These are phyloP conservation scores for Liasis olivaceus DNA, from an alignment of 2,797 vertebrate genomes.

Conservation along the genomic window DNA sequence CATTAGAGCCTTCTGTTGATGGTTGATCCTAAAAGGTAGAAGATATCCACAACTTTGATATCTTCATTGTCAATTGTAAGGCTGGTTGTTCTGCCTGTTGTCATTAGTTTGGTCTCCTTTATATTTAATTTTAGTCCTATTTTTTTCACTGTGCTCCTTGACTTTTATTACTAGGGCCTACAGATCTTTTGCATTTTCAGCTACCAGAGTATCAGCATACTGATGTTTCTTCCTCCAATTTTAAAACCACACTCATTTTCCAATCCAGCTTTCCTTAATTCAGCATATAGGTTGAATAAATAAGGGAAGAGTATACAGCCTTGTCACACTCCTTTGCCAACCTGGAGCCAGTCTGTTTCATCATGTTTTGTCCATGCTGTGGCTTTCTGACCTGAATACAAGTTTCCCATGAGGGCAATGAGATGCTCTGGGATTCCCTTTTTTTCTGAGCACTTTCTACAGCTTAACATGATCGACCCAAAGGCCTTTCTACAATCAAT, in stretches of 20 bases:
- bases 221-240: not conserved
- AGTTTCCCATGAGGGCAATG: not conserved
- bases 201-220: not conserved
- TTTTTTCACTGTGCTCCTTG: not conserved
- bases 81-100: not conserved
- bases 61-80: not conserved
- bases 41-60: not conserved
- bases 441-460: not conserved
- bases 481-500: not conserved
- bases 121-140: not conserved
- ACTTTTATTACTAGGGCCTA: not conserved
- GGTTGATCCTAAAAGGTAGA: not conserved
- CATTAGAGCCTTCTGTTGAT: not conserved
- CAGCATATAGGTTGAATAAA: not conserved
- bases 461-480: not conserved
- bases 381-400: not conserved
- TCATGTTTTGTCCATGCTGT: not conserved
- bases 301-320: not conserved
- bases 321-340: not conserved
- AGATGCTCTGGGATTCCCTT: not conserved
- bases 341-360: not conserved
- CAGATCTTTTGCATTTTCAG: not conserved
- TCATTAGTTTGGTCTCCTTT: not conserved
- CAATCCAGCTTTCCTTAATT: not conserved
- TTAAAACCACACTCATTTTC: not conserved